A percentile compares a stretch with the other conserved stretches of the same genome.
phyloP scores from a whole-genome alignment of 2,113 vertebrate genomes.

The Perca schrenkii region DNA sequence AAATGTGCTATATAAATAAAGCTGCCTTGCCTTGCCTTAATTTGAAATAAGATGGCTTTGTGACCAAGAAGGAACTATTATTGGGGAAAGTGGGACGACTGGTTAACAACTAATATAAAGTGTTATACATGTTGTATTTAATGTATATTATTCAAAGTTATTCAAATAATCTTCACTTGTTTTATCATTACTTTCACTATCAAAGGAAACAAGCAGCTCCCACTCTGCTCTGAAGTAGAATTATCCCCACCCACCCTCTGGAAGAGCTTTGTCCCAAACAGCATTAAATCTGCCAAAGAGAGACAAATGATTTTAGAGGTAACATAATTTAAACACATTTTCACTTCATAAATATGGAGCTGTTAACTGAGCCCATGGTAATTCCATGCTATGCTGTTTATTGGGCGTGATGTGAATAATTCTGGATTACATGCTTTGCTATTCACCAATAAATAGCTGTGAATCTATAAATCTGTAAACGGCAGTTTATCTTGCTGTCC shows the following conservation, averaged over 20 bases:
- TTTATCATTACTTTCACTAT: neutral
- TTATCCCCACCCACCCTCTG: constrained; percentile 13
- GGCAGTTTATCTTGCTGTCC: constrained; percentile 51
- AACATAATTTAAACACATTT: constrained; percentile 47
- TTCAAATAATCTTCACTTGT: neutral
- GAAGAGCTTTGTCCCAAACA: constrained; percentile 20
- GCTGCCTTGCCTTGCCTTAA: too few relatives aligned
- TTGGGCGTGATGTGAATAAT: constrained; percentile 61
- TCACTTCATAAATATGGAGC: constrained; percentile 49
- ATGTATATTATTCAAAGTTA: neutral
- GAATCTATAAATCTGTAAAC: constrained; percentile 50
- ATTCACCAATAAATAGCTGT: constrained; percentile 58
- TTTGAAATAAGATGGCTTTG: constrained; percentile 14
- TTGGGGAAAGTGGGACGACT: neutral
- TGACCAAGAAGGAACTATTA: neutral
- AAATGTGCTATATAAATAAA: too few relatives aligned
- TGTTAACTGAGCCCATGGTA: constrained; percentile 30
- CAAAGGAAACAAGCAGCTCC: constrained; percentile 16
- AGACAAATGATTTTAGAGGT: constrained; percentile 45
- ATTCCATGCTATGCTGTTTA: constrained; percentile 52
- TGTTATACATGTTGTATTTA: neutral
- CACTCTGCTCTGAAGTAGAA: neutral
- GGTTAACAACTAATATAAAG: neutral
- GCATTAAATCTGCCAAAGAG: constrained; percentile 43
- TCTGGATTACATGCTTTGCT: constrained; percentile 53